Percentiles rank a stretch among this genome's conserved stretches.
phyloP scores from a whole-genome alignment of 2,797 vertebrate species.

The Hapalemur alaotrensis region DNA sequence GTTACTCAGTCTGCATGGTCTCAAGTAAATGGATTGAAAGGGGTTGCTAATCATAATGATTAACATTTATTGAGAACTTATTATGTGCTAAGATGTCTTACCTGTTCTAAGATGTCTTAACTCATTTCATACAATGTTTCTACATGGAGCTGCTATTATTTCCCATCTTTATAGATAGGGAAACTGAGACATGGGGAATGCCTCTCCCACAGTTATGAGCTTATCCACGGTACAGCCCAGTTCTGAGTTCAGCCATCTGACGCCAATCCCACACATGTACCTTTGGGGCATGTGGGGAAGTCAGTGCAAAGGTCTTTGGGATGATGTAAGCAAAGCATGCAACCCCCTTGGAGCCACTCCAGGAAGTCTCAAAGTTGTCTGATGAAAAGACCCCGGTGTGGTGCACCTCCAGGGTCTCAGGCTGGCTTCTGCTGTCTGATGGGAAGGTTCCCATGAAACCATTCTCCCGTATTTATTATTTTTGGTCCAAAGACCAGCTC shows the following conservation, averaged over 20 bases:
- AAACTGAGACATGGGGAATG: neutral
- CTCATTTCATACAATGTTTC: neutral
- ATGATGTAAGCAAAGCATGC: neutral
- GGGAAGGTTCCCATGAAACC: neutral
- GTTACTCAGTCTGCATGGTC: neutral
- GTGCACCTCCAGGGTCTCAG: neutral
- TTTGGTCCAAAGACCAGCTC: neutral
- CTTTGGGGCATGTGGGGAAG: rapidly evolving
- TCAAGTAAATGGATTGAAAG: neutral
- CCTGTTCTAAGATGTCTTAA: no score
- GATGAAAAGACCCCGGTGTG: neutral
- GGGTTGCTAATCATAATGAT: no score
- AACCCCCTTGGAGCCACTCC: neutral
- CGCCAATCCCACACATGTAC: neutral
- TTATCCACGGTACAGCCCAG: neutral
- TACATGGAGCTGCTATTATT: neutral
- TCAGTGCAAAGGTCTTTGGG: neutral
- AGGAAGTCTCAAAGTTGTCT: neutral
- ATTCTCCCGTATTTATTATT: neutral
- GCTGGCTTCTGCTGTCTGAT: neutral
- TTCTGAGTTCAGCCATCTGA: no score
- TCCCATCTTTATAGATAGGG: neutral
- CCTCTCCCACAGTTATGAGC: rapidly evolving
- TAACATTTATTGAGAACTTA: neutral
- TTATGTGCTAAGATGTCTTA: no score